Percentiles rank a stretch among this genome's conserved stretches.
These are phyloP conservation scores for Hydropsyche betteni DNA, from an alignment of 2,888 invertebrate genomes.

Conservation along the genomic window DNA sequence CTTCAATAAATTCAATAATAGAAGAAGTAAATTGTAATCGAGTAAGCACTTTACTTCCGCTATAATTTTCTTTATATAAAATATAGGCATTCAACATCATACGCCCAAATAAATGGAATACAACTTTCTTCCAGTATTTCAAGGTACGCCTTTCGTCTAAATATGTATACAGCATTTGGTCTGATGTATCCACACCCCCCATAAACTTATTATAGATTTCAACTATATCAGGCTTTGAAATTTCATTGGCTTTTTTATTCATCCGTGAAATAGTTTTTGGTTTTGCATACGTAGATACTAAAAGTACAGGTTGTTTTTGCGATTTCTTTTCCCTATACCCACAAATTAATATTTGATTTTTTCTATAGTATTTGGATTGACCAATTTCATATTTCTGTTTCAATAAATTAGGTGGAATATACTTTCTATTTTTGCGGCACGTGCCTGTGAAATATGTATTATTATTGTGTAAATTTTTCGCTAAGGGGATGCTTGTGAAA, in stretches of 20 bases:
- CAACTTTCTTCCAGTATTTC: slow-evolving; percentile 54
- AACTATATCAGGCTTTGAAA: slow-evolving; percentile 38
- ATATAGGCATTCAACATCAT: slow-evolving; percentile 21
- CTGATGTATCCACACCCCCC: slow-evolving; percentile 53
- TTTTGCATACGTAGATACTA: slow-evolving; percentile 6
- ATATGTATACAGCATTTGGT: slow-evolving; percentile 53
- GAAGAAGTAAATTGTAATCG: too few species aligned
- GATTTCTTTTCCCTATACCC: slow-evolving; percentile 52
- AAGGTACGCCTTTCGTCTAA: slow-evolving; percentile 53
- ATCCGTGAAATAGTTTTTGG: slow-evolving; percentile 34
- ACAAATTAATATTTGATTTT: slow-evolving; percentile 50
- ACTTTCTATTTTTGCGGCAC: slow-evolving; percentile 51
- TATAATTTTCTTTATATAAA: too few species aligned
- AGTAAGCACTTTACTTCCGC: too few species aligned
- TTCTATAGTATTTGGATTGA: slow-evolving; percentile 47
- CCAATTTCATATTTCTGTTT: slow-evolving; percentile 47
- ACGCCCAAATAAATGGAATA: slow-evolving; percentile 53
- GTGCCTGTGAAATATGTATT: slow-evolving; percentile 52
- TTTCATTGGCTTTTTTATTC: slow-evolving; percentile 19
- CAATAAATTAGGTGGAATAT: slow-evolving; percentile 48
- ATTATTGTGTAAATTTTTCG: slow-evolving; percentile 48
- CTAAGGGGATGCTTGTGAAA: slow-evolving; percentile 52
- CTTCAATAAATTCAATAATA: too few species aligned
- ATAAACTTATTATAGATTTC: slow-evolving; percentile 52
- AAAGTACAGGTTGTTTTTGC: slow-evolving; percentile 39